Conservation (phyloP, 1,140 invertebrate genomes). For the Brachionus calyciflorus region DNA sequence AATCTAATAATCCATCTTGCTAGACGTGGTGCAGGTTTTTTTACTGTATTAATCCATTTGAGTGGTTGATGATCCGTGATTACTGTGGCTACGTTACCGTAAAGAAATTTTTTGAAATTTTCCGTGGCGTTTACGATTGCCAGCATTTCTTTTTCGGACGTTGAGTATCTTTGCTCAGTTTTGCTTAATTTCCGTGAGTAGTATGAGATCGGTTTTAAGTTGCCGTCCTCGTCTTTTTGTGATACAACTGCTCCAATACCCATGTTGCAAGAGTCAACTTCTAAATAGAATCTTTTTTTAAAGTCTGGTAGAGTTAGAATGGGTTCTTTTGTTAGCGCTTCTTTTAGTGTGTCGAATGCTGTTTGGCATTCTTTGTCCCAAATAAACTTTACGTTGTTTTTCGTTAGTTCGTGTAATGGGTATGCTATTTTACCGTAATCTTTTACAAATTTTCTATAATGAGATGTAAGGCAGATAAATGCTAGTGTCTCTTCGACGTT, state of each 20-base stretch:
- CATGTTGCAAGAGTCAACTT: too few relatives aligned
- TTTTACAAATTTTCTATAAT: slow-evolving; percentile 46
- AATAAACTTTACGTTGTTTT: slow-evolving; percentile 45
- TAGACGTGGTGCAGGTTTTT: slow-evolving; percentile 58
- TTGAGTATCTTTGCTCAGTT: too few relatives aligned
- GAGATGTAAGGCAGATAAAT: too few relatives aligned
- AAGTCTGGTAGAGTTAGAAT: slow-evolving; percentile 38
- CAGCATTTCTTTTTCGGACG: too few relatives aligned
- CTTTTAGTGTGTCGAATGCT: slow-evolving; percentile 49
- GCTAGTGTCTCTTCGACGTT: too few relatives aligned
- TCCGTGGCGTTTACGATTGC: too few relatives aligned
- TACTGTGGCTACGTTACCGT: too few relatives aligned
- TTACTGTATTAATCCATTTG: slow-evolving; percentile 58
- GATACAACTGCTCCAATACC: too few relatives aligned
- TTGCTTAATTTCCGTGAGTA: too few relatives aligned
- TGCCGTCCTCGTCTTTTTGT: too few relatives aligned
- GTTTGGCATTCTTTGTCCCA: slow-evolving; percentile 48
- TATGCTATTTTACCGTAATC: slow-evolving; percentile 48
- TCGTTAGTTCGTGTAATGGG: slow-evolving; percentile 49
- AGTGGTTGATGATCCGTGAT: slow-evolving; percentile 52
- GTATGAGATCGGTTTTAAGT: too few relatives aligned
- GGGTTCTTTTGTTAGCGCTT: slow-evolving; percentile 34
- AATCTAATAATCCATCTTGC: background rate
- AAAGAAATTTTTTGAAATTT: too few relatives aligned
- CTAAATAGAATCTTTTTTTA: background rate